phyloP scores from a whole-genome alignment of 2,888 invertebrate species.

The Pristionchus exspectatus region DNA sequence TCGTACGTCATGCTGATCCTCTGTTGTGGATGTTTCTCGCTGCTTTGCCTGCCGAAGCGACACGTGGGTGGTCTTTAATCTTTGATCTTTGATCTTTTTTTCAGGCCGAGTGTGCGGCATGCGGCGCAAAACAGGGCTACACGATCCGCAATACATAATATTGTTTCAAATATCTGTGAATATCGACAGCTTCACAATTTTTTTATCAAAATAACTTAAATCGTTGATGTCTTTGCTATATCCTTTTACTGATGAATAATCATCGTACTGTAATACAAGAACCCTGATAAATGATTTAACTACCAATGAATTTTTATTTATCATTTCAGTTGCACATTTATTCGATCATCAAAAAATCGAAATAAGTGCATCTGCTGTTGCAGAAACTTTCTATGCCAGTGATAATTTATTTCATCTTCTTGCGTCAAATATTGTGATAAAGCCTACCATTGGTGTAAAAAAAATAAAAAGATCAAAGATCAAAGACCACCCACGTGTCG shows the following conservation, averaged over 20 bases:
- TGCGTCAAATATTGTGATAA: too few species aligned
- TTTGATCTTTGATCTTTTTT: neutral
- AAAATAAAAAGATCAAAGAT: neutral
- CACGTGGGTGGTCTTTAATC: neutral
- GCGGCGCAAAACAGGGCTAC: neutral
- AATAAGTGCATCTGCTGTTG: neutral
- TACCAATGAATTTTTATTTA: too few species aligned
- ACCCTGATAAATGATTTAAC: too few species aligned
- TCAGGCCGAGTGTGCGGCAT: conserved; percentile 7
- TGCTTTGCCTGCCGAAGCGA: conserved; percentile 9
- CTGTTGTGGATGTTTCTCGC: neutral
- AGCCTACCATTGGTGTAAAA: too few species aligned
- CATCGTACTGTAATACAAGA: too few species aligned
- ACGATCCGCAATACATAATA: neutral
- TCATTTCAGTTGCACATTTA: too few species aligned
- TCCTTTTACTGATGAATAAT: too few species aligned
- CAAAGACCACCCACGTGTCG: neutral
- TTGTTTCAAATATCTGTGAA: too few species aligned
- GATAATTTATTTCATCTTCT: neutral
- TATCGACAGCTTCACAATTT: too few species aligned
- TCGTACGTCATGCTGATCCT: neutral
- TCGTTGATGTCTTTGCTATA: too few species aligned
- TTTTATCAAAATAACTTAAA: too few species aligned
- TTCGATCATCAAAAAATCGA: too few species aligned
- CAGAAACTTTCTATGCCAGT: neutral